phyloP scores from a whole-genome alignment of 2,888 invertebrate genomes.

The Cephus pygmeus region DNA sequence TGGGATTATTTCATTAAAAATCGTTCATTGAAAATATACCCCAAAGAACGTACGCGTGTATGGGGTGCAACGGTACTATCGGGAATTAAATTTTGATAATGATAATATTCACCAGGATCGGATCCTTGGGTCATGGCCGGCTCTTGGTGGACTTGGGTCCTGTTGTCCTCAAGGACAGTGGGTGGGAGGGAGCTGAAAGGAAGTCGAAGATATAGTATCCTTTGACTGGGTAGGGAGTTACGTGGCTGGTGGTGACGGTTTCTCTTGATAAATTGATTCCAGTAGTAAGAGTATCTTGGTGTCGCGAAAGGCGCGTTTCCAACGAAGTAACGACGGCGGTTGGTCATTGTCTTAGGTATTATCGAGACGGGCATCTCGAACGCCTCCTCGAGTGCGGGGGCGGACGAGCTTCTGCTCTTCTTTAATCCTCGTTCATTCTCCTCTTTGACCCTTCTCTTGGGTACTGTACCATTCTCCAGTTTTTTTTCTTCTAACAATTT shows the following conservation, averaged over 20 bases:
- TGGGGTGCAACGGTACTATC: too few species aligned
- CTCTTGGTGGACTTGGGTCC: neutral
- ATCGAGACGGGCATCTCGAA: slow-evolving; percentile 55
- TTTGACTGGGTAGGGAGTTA: slow-evolving; percentile 13
- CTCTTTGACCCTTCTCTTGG: slow-evolving; percentile 13
- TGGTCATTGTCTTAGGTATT: slow-evolving; percentile 57
- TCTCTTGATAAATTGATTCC: slow-evolving; percentile 47
- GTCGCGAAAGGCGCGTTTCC: slow-evolving; percentile 45
- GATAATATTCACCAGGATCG: neutral
- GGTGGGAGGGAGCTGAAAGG: neutral
- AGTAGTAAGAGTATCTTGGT: slow-evolving; percentile 38
- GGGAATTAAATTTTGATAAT: neutral
- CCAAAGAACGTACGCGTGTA: neutral
- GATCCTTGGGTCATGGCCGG: neutral
- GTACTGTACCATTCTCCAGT: slow-evolving; percentile 10
- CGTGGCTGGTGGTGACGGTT: slow-evolving; percentile 30
- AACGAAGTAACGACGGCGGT: slow-evolving; percentile 53
- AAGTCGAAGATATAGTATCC: neutral
- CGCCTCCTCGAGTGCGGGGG: slow-evolving; percentile 55
- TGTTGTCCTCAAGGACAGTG: neutral
- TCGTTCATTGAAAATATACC: neutral
- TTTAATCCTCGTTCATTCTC: slow-evolving; percentile 16
- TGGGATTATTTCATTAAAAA: slow-evolving; percentile 9
- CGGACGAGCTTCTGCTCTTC: slow-evolving; percentile 38
- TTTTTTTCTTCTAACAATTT: neutral